phyloP scores from a whole-genome alignment of 2,797 vertebrate species.

The Scomberomorus guttatus region DNA sequence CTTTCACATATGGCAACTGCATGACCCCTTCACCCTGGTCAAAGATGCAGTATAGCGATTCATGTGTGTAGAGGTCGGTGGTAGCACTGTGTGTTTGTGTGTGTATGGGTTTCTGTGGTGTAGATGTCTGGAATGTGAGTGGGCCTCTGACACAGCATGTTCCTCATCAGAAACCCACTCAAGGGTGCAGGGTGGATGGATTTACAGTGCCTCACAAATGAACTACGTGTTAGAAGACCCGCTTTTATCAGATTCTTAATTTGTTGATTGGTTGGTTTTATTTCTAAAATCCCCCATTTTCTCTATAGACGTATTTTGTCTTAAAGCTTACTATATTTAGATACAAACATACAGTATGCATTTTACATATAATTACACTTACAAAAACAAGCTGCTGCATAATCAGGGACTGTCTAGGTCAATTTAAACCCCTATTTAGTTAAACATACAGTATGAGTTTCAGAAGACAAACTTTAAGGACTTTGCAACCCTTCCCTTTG shows the following conservation, averaged over 20 bases:
- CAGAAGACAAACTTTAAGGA: background rate
- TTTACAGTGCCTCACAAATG: slow-evolving; percentile 10
- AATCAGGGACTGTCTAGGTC: background rate
- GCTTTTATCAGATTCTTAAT: background rate
- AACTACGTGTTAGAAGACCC: background rate
- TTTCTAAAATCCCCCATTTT: background rate
- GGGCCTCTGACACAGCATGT: slow-evolving; percentile 49
- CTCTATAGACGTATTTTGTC: background rate
- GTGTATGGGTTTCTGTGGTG: slow-evolving; percentile 41
- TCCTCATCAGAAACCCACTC: slow-evolving; percentile 29
- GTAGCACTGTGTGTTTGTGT: slow-evolving; percentile 8
- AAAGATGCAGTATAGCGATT: background rate
- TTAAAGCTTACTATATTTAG: background rate
- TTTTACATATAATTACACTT: background rate
- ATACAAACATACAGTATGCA: background rate
- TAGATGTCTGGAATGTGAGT: slow-evolving; percentile 72
- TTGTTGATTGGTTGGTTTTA: background rate
- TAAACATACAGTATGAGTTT: background rate
- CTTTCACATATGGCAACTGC: slow-evolving; percentile 4
- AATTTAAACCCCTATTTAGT: background rate
- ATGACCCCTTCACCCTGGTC: slow-evolving; percentile 9
- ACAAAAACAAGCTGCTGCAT: background rate
- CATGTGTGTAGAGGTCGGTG: background rate
- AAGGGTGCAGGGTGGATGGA: slow-evolving; percentile 1
- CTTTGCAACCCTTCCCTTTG: background rate